phyloP scores from a whole-genome alignment of 23 tunicate species.

The Aplidium turbinatum region DNA sequence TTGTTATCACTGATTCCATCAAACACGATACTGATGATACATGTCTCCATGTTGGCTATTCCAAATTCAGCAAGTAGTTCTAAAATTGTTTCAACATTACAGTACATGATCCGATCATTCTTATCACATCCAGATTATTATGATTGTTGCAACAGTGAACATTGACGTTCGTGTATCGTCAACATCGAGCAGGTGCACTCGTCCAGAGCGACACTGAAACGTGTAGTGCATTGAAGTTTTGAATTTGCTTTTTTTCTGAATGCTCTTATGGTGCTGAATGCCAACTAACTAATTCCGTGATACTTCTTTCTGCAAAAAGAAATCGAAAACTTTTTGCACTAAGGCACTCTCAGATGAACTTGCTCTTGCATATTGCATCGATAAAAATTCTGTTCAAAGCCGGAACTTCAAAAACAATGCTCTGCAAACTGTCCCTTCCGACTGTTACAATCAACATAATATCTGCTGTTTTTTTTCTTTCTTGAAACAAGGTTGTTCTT shows the following conservation, averaged over 20 bases:
- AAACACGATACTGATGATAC: not conserved
- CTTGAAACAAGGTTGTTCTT: not conserved
- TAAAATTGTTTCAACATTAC: too few species aligned
- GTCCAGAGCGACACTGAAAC: not conserved
- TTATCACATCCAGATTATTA: too few species aligned
- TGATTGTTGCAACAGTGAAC: too few species aligned
- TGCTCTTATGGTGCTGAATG: too few species aligned
- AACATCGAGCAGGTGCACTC: too few species aligned
- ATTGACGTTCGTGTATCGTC: too few species aligned
- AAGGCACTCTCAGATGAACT: not conserved
- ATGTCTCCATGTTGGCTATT: too few species aligned
- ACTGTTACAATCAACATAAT: not conserved
- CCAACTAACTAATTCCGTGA: not conserved
- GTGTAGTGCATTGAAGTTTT: not conserved
- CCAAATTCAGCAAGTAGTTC: too few species aligned
- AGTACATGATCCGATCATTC: too few species aligned
- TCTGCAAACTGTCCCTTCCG: not conserved
- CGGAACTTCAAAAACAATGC: not conserved
- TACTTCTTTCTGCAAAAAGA: not conserved
- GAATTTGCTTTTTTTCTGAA: not conserved
- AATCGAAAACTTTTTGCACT: not conserved
- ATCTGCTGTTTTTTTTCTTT: not conserved
- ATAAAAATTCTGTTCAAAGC: not conserved
- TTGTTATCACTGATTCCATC: too few species aligned
- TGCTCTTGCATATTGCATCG: not conserved